A percentile compares a stretch with the other conserved stretches of the same genome.
Evolutionary conservation across 1,140 invertebrate genomes (phyloP).

Genomic region (Ostrea edulis): DNA sequence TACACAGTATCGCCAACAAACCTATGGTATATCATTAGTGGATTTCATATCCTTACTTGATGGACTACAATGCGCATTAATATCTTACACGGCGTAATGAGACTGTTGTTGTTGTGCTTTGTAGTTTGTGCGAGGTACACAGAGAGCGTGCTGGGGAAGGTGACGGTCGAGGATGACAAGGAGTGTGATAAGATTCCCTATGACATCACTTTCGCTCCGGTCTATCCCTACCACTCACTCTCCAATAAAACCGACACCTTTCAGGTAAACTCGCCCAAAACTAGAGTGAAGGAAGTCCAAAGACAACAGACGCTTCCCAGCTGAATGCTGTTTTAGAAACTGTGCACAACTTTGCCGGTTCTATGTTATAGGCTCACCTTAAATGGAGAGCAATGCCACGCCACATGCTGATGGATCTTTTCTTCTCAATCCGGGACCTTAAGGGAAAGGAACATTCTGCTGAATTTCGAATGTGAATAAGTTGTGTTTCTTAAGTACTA

Average conservation of each 20-base stretch:
- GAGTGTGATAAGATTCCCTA: constrained; percentile 50
- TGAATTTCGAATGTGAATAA: too few species aligned
- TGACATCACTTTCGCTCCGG: constrained; percentile 49
- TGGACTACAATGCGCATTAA: too few species aligned
- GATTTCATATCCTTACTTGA: too few species aligned
- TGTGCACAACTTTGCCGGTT: background rate
- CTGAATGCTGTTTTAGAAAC: background rate
- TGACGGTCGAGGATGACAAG: constrained; percentile 43
- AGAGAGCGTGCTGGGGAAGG: constrained; percentile 50
- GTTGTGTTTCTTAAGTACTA: too few species aligned
- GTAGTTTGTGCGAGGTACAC: constrained; percentile 34
- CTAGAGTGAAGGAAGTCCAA: background rate
- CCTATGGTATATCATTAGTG: too few species aligned
- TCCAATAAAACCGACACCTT: constrained; percentile 1
- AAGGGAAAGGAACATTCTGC: too few species aligned
- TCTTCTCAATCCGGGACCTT: too few species aligned
- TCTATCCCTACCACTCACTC: constrained; percentile 48
- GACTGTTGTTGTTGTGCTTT: background rate
- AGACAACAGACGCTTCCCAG: background rate
- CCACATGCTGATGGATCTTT: too few species aligned
- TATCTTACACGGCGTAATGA: too few species aligned
- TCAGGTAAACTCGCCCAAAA: constrained; percentile 8
- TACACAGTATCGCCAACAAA: too few species aligned
- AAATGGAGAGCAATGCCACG: too few species aligned
- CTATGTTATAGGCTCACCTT: too few species aligned